Conservation (phyloP, 2,888 invertebrate species). For the Meandrusa payeni region DNA sequence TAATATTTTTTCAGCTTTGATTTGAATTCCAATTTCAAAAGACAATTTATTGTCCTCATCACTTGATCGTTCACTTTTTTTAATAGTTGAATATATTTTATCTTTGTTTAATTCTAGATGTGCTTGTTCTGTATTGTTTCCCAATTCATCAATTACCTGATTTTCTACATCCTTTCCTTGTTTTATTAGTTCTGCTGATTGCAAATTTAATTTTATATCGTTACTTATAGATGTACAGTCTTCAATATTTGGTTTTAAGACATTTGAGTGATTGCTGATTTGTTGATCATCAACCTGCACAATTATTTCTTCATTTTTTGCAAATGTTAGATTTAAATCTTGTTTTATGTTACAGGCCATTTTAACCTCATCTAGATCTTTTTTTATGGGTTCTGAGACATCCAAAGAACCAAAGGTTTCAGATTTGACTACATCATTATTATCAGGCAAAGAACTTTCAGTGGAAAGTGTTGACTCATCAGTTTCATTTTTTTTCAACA, state of each 20-base stretch:
- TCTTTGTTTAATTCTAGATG: not conserved
- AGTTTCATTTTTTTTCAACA: conserved; percentile 2
- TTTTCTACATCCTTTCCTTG: too few relatives aligned
- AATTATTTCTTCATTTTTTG: too few relatives aligned
- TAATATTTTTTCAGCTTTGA: too few relatives aligned
- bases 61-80: not conserved
- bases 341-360: too few relatives aligned
- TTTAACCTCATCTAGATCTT: too few relatives aligned
- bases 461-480: conserved; percentile 29
- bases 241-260: too few relatives aligned
- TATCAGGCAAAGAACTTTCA: conserved; percentile 50
- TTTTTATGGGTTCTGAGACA: too few relatives aligned
- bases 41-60: too few relatives aligned
- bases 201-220: not conserved
- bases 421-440: conserved; percentile 38
- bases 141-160: not conserved
- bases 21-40: too few relatives aligned
- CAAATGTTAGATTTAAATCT: too few relatives aligned
- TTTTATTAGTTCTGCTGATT: not conserved
- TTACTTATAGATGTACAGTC: not conserved
- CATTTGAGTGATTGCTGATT: not conserved
- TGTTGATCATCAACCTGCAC: not conserved
- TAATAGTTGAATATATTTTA: too few relatives aligned
- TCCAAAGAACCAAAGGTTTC: not conserved
- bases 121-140: too few relatives aligned